phyloP scores from a whole-genome alignment of 2,888 invertebrate genomes.

The Drosophila hamatofila region DNA sequence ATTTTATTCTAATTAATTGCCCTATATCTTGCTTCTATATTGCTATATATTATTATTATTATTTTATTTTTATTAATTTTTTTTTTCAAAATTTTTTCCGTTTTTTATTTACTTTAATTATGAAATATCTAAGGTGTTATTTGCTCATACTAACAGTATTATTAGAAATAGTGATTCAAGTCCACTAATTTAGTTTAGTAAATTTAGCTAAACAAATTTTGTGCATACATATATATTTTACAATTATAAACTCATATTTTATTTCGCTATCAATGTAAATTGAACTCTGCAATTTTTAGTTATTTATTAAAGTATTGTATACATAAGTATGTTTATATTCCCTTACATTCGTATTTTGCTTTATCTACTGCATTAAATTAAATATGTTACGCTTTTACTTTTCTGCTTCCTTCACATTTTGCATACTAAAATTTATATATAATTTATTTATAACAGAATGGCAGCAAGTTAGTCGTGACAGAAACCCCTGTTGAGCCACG shows the following conservation, averaged over 20 bases:
- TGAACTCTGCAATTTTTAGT: no score
- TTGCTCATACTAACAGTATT: slow-evolving; percentile 4
- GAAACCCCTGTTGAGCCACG: slow-evolving; percentile 61
- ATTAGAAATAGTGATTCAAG: background rate
- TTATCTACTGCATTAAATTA: slow-evolving; percentile 5
- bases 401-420: slow-evolving; percentile 10
- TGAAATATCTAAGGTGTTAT: background rate
- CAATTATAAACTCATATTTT: background rate
- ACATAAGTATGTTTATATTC: background rate
- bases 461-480: slow-evolving; percentile 65
- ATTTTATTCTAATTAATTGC: background rate
- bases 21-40: background rate
- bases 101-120: background rate
- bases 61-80: background rate
- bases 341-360: background rate
- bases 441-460: slow-evolving; percentile 50
- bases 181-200: background rate
- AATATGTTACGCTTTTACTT: slow-evolving; percentile 10
- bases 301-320: slow-evolving; percentile 12
- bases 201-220: background rate
- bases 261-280: no score
- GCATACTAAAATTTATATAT: slow-evolving; percentile 7
- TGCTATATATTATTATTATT: background rate
- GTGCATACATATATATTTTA: background rate
- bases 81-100: background rate